A percentile compares a stretch with the other conserved stretches of the same genome.
Conservation (phyloP, 2,113 vertebrate species). For the Micromys minutus region DNA sequence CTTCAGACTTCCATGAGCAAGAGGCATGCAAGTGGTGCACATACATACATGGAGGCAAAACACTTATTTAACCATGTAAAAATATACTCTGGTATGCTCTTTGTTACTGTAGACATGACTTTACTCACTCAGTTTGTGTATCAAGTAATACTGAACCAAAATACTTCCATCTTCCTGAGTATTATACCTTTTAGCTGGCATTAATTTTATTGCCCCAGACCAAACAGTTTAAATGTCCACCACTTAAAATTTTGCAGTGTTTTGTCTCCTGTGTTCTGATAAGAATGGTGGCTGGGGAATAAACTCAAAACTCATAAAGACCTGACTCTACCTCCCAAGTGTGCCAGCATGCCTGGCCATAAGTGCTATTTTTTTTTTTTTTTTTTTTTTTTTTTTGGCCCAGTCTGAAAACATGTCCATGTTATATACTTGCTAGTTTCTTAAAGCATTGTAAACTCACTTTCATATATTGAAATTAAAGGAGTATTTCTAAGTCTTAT, state of each 20-base stretch:
- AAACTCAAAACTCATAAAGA: background rate
- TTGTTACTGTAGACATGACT: background rate
- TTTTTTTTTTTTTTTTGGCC: too few relatives aligned
- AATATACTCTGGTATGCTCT: background rate
- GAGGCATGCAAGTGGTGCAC: too few relatives aligned
- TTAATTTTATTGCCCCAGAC: conserved; percentile 2
- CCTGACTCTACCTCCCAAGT: background rate
- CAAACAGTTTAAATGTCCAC: background rate
- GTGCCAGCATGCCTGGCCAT: background rate
- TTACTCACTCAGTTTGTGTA: background rate
- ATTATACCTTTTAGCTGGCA: background rate
- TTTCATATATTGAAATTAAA: background rate
- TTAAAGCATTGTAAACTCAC: too few relatives aligned
- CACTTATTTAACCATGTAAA: background rate
- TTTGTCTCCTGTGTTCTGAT: background rate
- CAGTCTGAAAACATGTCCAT: background rate
- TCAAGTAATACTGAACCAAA: background rate
- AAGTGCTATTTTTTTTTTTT: background rate
- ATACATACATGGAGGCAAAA: background rate
- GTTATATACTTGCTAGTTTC: too few relatives aligned
- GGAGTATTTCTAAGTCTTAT: background rate
- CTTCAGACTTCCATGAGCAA: too few relatives aligned
- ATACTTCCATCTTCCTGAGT: background rate
- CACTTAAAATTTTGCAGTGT: background rate
- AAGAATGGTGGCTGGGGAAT: background rate